These are phyloP conservation scores for Limnephilus rhombicus DNA, from an alignment of 2,888 invertebrate species.

Conservation along the genomic window DNA sequence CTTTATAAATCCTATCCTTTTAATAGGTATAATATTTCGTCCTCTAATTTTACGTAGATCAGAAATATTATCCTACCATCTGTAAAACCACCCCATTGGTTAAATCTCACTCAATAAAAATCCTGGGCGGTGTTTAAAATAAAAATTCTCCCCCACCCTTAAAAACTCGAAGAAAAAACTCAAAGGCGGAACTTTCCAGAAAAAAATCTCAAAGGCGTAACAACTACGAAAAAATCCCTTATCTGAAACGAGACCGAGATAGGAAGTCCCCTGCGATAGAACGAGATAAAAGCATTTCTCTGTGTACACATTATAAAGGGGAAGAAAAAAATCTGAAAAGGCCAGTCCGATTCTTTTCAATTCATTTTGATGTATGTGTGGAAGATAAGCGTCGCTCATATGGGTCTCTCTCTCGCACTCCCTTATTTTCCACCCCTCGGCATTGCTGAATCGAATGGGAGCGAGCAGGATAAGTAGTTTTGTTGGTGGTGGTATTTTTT, in stretches of 20 bases:
- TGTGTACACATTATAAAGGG: constrained; percentile 59
- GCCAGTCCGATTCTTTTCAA: constrained; percentile 60
- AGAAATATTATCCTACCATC: background rate
- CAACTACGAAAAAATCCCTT: constrained; percentile 53
- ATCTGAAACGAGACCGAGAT: constrained; percentile 44
- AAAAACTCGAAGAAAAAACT: background rate
- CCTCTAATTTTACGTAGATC: background rate
- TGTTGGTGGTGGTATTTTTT: constrained; percentile 6
- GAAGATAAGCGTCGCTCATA: constrained; percentile 47
- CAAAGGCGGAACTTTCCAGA: background rate
- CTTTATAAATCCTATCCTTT: background rate
- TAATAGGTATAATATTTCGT: background rate
- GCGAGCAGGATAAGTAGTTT: constrained; percentile 49
- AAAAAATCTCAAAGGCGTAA: constrained; percentile 51
- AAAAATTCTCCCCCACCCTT: constrained; percentile 55
- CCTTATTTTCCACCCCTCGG: constrained; percentile 44
- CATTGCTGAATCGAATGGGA: constrained; percentile 53
- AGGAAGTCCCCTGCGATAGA: constrained; percentile 44
- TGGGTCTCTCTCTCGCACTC: constrained; percentile 46
- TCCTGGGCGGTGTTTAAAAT: constrained; percentile 43
- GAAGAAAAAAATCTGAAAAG: constrained; percentile 64
- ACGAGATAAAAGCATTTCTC: constrained; percentile 48
- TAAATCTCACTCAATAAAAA: constrained; percentile 35
- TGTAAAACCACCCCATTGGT: constrained; percentile 21
- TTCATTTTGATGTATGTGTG: constrained; percentile 56